Evolutionary conservation across 2,888 invertebrate genomes (phyloP), one percentile per base, ranked within the genome.

Genomic region (Papilio demoleus): DNA sequence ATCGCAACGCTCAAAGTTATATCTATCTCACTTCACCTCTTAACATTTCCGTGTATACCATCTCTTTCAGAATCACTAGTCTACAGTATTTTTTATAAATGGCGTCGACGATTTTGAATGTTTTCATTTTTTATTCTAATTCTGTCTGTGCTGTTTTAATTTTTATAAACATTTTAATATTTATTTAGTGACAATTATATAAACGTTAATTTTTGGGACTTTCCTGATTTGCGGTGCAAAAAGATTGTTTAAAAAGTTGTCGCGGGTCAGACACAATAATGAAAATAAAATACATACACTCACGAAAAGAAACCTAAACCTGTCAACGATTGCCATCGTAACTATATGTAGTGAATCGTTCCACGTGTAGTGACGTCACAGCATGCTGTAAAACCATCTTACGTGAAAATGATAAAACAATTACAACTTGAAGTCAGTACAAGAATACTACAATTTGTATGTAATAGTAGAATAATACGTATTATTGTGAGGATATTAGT

Each of bases 331-430:
- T 24, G 24, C 17, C 58, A 50, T 24, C 9, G 31, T 63, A 42
- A 40, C 56, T 63, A 63, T 58, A 47, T 58, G 63, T 63, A 58
- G 67, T 58, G 58, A 45, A 68, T 63, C 24, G 24, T 6, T 19
- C 63, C 67, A 68, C 67, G 67, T 68, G 63, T 68, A 63, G 2
- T 68, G 63, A 68, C 38, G 45, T 67, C 62, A 58, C 67, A 61
- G 31, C 17, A 19, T 56, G 61, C 22, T 36, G 31, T n/a, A n/a
- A 63, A 47, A 24, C 36, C 45, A 17, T n/a, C n/a, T 17, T 22
- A 12, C 40, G 27, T 17, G 19, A 42, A 67, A 67, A 63, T 58
- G 58, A 63, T 77, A 79, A 76, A 76, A 78, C 77, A 76, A 38
- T 22, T 22, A 27, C 4, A 19, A 45, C 47, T 38, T 45, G 22